A percentile compares a stretch with the other conserved stretches of the same genome.
Evolutionary conservation across 2,797 vertebrate genomes (phyloP).

Genomic region (Thaleichthys pacificus): DNA sequence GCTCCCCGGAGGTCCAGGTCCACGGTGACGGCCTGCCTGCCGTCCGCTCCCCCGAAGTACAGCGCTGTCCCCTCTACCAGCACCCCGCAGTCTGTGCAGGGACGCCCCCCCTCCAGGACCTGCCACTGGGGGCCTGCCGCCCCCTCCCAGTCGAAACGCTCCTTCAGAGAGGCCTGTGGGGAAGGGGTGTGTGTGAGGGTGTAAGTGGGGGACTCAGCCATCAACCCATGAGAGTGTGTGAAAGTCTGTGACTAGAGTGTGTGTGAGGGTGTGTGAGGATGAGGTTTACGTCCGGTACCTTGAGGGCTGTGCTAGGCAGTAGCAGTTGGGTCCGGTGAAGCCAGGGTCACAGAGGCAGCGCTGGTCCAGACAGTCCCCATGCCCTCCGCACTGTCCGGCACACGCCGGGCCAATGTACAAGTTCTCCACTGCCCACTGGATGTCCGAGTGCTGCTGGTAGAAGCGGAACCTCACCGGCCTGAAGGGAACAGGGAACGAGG

Average conservation of each 20-base stretch:
- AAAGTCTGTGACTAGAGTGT: background rate
- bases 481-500: constrained; percentile 6
- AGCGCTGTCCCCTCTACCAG: constrained; percentile 92
- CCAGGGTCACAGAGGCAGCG: constrained; percentile 95
- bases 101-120: constrained; percentile 89
- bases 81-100: constrained; percentile 92
- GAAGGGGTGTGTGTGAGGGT: too few species aligned
- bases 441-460: constrained; percentile 94
- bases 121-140: constrained; percentile 89
- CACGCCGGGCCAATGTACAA: constrained; percentile 96
- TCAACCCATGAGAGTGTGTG: background rate
- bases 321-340: constrained; percentile 91
- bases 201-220: too few species aligned
- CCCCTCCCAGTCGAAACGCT: constrained; percentile 95
- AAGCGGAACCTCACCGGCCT: constrained; percentile 94
- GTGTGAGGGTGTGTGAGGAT: background rate
- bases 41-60: constrained; percentile 89
- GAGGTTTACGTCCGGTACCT: constrained; percentile 70
- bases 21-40: constrained; percentile 90
- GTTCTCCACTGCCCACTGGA: constrained; percentile 95
- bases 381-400: constrained; percentile 87
- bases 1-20: constrained; percentile 95
- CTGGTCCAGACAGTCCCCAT: constrained; percentile 93
- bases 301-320: constrained; percentile 84
- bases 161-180: constrained; percentile 89